These are phyloP conservation scores for Diaprepes abbreviatus DNA, from an alignment of 2,888 invertebrate genomes.

Conservation along the genomic window DNA sequence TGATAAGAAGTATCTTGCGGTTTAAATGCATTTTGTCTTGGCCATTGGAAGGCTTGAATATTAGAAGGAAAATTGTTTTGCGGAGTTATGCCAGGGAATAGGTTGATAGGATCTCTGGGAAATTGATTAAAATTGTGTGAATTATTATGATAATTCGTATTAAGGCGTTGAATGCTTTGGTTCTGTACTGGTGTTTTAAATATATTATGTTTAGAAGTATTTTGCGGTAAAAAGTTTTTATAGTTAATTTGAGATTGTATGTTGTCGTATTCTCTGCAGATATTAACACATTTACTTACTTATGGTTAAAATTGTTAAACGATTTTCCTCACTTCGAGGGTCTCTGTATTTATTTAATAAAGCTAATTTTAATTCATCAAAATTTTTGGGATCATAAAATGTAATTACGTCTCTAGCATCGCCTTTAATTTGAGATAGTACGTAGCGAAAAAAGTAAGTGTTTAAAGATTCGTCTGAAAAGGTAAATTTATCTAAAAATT, in stretches of 20 bases:
- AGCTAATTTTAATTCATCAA: background rate
- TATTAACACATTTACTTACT: background rate
- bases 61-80: slow-evolving; percentile 4
- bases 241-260: background rate
- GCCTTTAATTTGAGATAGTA: slow-evolving; percentile 13
- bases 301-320: background rate
- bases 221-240: no score
- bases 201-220: no score
- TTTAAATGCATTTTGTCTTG: background rate
- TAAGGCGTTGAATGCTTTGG: no score
- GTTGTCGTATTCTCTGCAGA: slow-evolving; percentile 6
- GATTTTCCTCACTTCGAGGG: background rate
- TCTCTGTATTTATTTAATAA: slow-evolving; percentile 15
- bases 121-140: no score
- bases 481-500: slow-evolving; percentile 14
- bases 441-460: slow-evolving; percentile 8
- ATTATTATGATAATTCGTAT: no score
- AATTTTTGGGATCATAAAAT: background rate
- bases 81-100: background rate
- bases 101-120: slow-evolving; percentile 3
- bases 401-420: background rate
- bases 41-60: background rate
- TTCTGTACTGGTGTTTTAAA: no score
- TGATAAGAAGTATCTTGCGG: background rate
- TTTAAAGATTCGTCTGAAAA: background rate